Evolutionary conservation across 2,797 vertebrate species (phyloP).

Genomic region (Syncerus caffer): DNA sequence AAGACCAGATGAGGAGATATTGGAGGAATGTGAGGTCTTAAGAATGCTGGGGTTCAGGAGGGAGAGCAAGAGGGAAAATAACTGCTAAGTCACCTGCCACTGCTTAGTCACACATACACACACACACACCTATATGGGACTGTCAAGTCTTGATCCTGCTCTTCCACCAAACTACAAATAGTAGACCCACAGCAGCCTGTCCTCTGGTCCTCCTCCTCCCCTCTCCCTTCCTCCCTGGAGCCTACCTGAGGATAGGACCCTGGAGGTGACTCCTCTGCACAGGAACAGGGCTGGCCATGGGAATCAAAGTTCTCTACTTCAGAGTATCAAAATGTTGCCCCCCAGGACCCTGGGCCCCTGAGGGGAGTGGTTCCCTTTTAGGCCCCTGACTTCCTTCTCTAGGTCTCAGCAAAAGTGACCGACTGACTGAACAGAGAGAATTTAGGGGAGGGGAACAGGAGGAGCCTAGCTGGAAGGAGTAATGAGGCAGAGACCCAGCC

Average conservation of each 20-base stretch:
- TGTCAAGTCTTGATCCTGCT: neutral
- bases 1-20: neutral
- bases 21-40: neutral
- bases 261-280: constrained; percentile 88
- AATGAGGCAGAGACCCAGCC: constrained; percentile 37
- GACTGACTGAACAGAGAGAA: neutral
- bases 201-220: neutral
- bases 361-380: neutral
- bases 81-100: neutral
- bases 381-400: constrained; percentile 38
- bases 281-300: constrained; percentile 87
- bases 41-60: neutral
- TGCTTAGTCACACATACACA: neutral
- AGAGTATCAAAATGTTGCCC: constrained; percentile 13
- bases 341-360: constrained; percentile 53
- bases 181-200: neutral
- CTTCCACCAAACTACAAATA: neutral
- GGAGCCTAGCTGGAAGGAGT: constrained; percentile 15
- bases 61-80: neutral
- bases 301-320: constrained; percentile 41
- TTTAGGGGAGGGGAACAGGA: constrained; percentile 10
- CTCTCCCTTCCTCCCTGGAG: constrained; percentile 5
- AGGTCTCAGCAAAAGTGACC: constrained; percentile 20
- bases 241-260: constrained; percentile 89
- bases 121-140: neutral